Percentiles rank a stretch among this genome's conserved stretches.
These are phyloP conservation scores for Cosmorhoe ocellata DNA, from an alignment of 2,888 invertebrate species.

Conservation along the genomic window DNA sequence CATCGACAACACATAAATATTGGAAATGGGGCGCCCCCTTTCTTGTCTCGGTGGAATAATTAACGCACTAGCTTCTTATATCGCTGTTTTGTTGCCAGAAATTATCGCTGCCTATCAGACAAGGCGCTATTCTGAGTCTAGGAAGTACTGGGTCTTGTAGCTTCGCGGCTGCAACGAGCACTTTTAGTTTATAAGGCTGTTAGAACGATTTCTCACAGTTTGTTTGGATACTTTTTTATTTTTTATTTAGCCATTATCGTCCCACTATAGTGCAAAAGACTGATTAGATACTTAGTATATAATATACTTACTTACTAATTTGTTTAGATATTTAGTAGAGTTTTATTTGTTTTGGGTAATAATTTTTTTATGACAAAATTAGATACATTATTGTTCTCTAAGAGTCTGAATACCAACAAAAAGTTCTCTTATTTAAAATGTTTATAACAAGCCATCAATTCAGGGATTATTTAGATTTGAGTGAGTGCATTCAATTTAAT, in stretches of 20 bases:
- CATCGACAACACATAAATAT: constrained; percentile 84
- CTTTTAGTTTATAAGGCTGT: too few relatives aligned
- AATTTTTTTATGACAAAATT: too few relatives aligned
- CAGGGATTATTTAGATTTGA: constrained; percentile 9
- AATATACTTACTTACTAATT: too few relatives aligned
- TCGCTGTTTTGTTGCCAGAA: constrained; percentile 74
- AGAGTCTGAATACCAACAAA: background rate
- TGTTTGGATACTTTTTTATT: too few relatives aligned
- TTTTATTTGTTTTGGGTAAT: too few relatives aligned
- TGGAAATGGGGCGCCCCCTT: constrained; percentile 80
- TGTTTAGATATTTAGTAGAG: too few relatives aligned
- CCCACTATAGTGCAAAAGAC: too few relatives aligned
- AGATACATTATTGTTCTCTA: too few relatives aligned
- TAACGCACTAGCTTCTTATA: constrained; percentile 76
- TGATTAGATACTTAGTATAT: too few relatives aligned
- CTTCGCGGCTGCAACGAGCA: background rate
- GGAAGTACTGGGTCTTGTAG: constrained; percentile 11
- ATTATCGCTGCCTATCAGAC: constrained; percentile 59
- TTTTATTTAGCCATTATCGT: too few relatives aligned
- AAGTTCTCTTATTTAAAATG: background rate
- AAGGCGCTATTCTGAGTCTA: constrained; percentile 41
- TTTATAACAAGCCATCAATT: constrained; percentile 9
- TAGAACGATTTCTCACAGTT: too few relatives aligned
- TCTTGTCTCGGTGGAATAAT: constrained; percentile 80
- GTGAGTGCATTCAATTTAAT: constrained; percentile 24